Base-by-base conservation (phyloP, 2,888 invertebrate species). In the Agrotis segetum region DNA sequence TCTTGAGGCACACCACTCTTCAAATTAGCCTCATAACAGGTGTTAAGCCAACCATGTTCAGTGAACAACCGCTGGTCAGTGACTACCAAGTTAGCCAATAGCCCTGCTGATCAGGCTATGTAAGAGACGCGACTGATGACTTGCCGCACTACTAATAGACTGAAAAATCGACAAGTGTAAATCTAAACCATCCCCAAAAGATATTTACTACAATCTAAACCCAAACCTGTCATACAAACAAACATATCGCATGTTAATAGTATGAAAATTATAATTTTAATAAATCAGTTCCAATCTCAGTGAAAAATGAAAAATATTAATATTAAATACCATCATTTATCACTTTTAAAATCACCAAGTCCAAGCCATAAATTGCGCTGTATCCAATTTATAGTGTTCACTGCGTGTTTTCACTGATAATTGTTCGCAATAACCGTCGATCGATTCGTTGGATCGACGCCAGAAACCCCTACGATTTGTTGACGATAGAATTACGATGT, bases 371-470 rank as follows among this genome's bases (percentile, higher is more conserved):
- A 74, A 71, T 58, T 40, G 49, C 53, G 21, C 50, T 65, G 49
- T 59, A 65, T 77, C 72, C 77, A 89, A 86, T 86, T 82, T 80
- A 86, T 71, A 59, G 63, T 74, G 65, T 73, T 77, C 84, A 85
- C 80, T 84, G 83, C 85, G 78, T 82, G 85, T 83, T 88, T 82
- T 71, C 63, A 71, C 79, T 71, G 85, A 86, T 91, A 89, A 91
- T 90, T 88, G 87, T 81, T 83, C 74, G 83, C 81, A 82, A 85
- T 81, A 81, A 79, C 81, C 62, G 68, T 76, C 81, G 74, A 87
- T 89, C 85, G 81, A 83, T 85, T 72, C 44, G 47, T 84, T 92
- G 92, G 92, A 85, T 14, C 29, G 0, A 19, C n/a, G 90, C 92
- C 92, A 92, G 79, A 79, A 29, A 21, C 74, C 77, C 71, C 79